Evolutionary conservation across 2,797 vertebrate species (phyloP), one percentile per base, ranked within the genome.

Genomic region (Phaenicophaeus curvirostris): DNA sequence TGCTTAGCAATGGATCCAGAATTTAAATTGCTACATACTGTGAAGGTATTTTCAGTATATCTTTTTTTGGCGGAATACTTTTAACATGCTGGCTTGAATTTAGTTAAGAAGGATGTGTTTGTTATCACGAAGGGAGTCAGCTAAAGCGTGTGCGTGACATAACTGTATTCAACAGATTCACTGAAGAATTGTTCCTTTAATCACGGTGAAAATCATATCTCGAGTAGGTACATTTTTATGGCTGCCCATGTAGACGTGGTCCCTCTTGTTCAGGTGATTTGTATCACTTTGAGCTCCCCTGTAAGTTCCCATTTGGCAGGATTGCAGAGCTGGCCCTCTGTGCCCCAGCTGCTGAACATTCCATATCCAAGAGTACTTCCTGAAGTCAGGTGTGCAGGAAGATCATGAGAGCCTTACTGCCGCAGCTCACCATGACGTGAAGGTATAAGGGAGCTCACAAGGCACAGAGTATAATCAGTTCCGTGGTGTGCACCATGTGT

Each of bases 351-450:
- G 4, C 46, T 58, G 57, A n/a, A 59, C 28, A 25, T 27, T 61
- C 48, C 6, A 0, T 11, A 30, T 9, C 35, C 44, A 48, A 17
- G 19, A 8, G 9, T 25, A n/a, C 33, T 58, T 66, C 51, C 35
- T 0, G 1, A 75, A 44, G 15, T 13, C 23, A 9, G 9, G 12
- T 11, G 19, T 55, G 37, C 19, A 53, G 24, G 66, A 21, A 18
- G 6, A 12, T 8, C 10, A 10, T 20, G 48, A 66, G 31, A 25
- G 31, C 41, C 57, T 33, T 65, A 25, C 31, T 7, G 1, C 15
- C 1, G 1, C 33, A 37, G 33, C 41, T 73, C 12, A 5, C 42
- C 42, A 17, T 44, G 16, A 18, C 15, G 41, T 1, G 0, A 10
- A 8, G 15, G 9, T 50, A 4, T 54, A 55, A 50, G 41, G 3